Evolutionary conservation across 1,140 invertebrate species (phyloP), one percentile per base, ranked within the genome.

Genomic region (Leptinotarsa undecemlineata): DNA sequence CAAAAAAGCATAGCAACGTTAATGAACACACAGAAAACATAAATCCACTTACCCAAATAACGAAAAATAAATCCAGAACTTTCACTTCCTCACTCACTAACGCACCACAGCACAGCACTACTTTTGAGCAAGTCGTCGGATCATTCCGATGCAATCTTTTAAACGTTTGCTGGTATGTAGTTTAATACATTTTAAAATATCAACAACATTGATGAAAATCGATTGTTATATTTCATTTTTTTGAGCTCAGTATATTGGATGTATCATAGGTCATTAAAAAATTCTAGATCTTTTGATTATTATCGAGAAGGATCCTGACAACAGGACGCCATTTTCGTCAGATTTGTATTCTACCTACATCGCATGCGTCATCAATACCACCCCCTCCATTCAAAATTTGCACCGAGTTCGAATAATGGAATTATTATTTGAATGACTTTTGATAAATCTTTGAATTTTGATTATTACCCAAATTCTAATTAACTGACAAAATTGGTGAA

Each of bases 301-400:
- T 79, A 71, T 80, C 73, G 76, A 72, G 74, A 82, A 76, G 81
- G 79, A 80, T 84, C 83, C 82, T 80, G 77, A 79, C 77, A 78
- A 81, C 80, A 79, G 67, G 78, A 81, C 81, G 82, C 83, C 83
- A 84, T 84, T 82, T 83, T 84, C 81, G 67, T 77, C 72, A 57
- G 64, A 47, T 73, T 72, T 72, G 63, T 67, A 21, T 72, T 71
- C 21, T 69, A 20, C 17, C 20, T 33, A 72, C 15, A 20, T 68
- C n/a, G 21, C 72, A 73, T 68, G 64, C 72, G 72, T 73, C 72
- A 73, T 48, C 19, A 17, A 20, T 11, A 21, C 20, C 26, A 23
- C 14, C 26, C 63, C 63, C 63, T 26, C 63, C 63, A 14, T 19
- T 23, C 63, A 1, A 23, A 23, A 23, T 64, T 42, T 64, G 63